Conservation (phyloP, 2,888 invertebrate species). For the Eurytoma adleriae region DNA sequence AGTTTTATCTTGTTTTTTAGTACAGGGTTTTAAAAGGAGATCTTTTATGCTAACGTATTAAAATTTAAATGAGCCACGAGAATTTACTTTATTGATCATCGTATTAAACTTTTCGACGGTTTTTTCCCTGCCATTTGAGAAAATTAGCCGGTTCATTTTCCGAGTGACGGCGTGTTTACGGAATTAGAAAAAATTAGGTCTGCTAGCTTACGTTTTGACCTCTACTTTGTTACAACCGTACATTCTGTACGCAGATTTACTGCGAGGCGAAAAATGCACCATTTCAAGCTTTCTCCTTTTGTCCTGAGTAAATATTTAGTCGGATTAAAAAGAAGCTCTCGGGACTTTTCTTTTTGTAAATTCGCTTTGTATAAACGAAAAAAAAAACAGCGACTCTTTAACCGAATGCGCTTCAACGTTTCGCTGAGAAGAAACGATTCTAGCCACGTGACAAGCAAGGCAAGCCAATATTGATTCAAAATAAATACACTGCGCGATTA, state of each 20-base stretch:
- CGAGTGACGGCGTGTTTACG: not conserved
- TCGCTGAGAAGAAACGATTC: too few relatives aligned
- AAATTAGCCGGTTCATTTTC: conserved; percentile 7
- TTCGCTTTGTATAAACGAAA: not conserved
- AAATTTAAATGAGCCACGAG: not conserved
- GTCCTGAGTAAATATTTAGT: conserved; percentile 27
- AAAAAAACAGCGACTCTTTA: not conserved
- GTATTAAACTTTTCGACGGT: conserved; percentile 13
- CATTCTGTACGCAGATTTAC: not conserved
- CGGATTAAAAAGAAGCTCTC: not conserved
- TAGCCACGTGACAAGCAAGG: too few relatives aligned
- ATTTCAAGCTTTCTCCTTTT: conserved; percentile 3
- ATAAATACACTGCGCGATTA: too few relatives aligned
- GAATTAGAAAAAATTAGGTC: not conserved
- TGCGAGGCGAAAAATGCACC: not conserved
- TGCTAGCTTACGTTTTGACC: not conserved
- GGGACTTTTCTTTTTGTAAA: not conserved
- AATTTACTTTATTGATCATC: too few relatives aligned
- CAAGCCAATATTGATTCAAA: too few relatives aligned
- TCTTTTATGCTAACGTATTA: conserved; percentile 14
- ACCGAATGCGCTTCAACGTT: too few relatives aligned
- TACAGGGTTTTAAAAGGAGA: conserved; percentile 4
- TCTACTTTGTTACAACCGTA: not conserved
- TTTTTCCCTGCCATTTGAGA: not conserved
- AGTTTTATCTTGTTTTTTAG: not conserved